These are phyloP conservation scores for Stomatorhinus walkeri DNA, from an alignment of 2,797 vertebrate species.

Conservation along the genomic window DNA sequence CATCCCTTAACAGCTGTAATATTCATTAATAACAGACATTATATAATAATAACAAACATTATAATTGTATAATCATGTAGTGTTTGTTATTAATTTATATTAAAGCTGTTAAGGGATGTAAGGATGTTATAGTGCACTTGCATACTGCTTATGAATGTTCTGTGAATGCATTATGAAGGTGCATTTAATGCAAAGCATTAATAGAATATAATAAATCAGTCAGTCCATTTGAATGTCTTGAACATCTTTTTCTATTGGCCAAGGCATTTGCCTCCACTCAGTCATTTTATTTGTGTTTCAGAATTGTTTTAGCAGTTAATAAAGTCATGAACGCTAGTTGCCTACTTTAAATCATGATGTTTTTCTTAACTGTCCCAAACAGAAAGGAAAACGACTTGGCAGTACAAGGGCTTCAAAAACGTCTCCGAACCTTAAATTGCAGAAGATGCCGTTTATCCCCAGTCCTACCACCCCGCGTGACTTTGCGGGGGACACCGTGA, in stretches of 20 bases:
- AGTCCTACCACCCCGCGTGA: constrained; percentile 21
- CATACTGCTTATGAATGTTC: neutral
- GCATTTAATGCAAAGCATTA: neutral
- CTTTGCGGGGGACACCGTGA: neutral
- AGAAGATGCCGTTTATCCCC: constrained; percentile 41
- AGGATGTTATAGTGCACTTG: neutral
- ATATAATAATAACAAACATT: neutral
- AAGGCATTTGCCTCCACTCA: neutral
- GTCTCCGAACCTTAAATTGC: constrained; percentile 13
- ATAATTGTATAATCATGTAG: neutral
- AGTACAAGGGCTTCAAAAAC: constrained; percentile 11
- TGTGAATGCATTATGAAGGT: neutral
- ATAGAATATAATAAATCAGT: neutral
- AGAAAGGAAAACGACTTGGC: constrained; percentile 20
- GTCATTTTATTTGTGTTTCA: neutral
- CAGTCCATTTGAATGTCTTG: neutral
- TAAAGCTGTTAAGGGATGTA: neutral
- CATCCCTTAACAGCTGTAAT: neutral
- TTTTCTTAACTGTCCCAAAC: neutral
- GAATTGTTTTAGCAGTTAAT: neutral
- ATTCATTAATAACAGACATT: neutral
- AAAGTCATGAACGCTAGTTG: neutral
- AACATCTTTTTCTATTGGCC: neutral
- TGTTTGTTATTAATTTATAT: neutral
- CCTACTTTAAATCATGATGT: neutral